phyloP scores from a whole-genome alignment of 2,797 vertebrate genomes.

The Ambastaia sidthimunki region DNA sequence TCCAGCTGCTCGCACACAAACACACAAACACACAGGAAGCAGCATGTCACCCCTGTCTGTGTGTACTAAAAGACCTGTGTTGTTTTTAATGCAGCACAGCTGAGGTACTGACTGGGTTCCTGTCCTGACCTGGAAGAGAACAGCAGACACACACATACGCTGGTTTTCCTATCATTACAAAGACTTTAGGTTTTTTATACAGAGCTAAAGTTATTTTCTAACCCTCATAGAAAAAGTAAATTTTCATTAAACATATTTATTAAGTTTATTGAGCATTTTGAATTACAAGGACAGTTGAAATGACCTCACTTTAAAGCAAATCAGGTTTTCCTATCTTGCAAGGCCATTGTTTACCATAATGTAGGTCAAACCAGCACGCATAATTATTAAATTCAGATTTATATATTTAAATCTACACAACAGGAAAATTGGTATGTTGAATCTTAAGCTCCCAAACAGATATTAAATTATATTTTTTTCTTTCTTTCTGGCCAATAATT shows the following conservation, averaged over 20 bases:
- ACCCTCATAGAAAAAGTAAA: background rate
- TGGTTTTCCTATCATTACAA: background rate
- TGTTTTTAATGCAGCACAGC: conserved; percentile 54
- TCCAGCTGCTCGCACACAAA: conserved; percentile 70
- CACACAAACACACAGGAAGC: conserved; percentile 72
- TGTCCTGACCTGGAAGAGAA: conserved; percentile 38
- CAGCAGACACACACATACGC: background rate
- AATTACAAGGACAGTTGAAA: too few species aligned
- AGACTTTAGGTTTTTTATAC: background rate
- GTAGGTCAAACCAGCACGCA: too few species aligned
- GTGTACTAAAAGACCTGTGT: conserved; percentile 58
- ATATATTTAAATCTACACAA: too few species aligned
- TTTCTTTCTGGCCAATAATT: background rate
- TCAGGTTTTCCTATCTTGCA: too few species aligned
- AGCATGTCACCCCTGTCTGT: conserved; percentile 65
- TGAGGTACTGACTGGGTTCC: conserved; percentile 53
- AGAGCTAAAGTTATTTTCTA: background rate
- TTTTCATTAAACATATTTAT: too few species aligned
- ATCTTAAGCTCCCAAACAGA: too few species aligned
- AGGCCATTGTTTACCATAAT: too few species aligned
- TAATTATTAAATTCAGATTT: too few species aligned
- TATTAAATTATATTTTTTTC: too few species aligned
- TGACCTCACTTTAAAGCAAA: too few species aligned
- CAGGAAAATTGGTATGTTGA: too few species aligned
- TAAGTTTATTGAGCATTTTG: too few species aligned